Conservation (phyloP, 1,140 invertebrate species). For the Oncopodura yosiiana region DNA sequence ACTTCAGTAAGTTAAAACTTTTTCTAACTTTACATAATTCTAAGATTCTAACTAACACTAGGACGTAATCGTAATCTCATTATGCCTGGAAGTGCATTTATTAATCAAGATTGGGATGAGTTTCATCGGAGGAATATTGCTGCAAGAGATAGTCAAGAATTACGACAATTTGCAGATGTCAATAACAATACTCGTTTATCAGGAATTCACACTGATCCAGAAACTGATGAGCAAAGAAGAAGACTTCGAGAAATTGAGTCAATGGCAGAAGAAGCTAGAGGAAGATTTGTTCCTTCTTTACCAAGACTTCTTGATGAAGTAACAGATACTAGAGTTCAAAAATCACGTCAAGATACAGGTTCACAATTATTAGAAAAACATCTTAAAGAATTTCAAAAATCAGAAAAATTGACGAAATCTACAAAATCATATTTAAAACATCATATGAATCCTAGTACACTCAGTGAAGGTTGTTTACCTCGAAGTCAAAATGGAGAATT, state of each 20-base stretch:
- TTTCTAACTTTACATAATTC: too few relatives aligned
- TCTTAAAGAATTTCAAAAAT: neutral
- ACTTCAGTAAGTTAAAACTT: too few relatives aligned
- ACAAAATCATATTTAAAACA: neutral
- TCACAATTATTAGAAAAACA: neutral
- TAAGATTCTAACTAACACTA: too few relatives aligned
- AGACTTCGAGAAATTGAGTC: neutral
- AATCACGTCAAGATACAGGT: neutral
- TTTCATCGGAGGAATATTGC: too few relatives aligned
- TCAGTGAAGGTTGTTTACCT: slow-evolving; percentile 5
- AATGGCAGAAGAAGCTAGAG: neutral
- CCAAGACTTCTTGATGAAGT: neutral
- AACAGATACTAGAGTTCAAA: neutral
- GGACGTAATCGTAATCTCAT: too few relatives aligned
- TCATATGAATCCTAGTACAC: neutral
- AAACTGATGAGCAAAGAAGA: too few relatives aligned
- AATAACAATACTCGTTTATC: too few relatives aligned
- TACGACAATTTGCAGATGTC: too few relatives aligned
- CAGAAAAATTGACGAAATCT: neutral
- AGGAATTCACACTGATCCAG: too few relatives aligned
- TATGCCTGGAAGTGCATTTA: too few relatives aligned
- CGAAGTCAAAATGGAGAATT: neutral
- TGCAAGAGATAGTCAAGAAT: too few relatives aligned
- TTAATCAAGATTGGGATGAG: too few relatives aligned
- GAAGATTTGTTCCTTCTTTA: neutral